Conservation (phyloP, 2,797 vertebrate species). For the Delichon dasypus region DNA sequence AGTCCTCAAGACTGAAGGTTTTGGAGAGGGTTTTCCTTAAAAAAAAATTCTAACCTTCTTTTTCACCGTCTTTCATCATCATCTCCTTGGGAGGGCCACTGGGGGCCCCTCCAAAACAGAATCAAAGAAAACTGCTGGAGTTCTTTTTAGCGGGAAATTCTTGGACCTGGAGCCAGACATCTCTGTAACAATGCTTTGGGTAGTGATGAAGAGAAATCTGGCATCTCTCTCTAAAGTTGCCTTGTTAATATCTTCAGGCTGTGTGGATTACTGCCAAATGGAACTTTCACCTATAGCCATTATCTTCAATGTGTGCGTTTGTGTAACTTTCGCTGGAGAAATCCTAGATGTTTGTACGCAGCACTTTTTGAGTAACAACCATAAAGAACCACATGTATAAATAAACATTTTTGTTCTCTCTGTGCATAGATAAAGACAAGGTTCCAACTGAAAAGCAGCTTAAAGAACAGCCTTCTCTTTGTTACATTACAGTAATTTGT, state of each 20-base stretch:
- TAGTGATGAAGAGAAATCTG: conserved; percentile 39
- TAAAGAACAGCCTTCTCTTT: conserved; percentile 41
- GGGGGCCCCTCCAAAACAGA: conserved; percentile 43
- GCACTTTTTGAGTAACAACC: conserved; percentile 26
- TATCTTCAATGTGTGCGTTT: conserved; percentile 15
- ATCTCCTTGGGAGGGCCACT: conserved; percentile 53
- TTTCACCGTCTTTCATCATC: conserved; percentile 50
- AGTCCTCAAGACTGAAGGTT: neutral
- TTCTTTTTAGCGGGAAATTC: conserved; percentile 63
- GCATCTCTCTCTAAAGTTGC: conserved; percentile 20
- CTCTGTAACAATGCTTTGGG: conserved; percentile 34
- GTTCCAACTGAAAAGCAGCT: conserved; percentile 6
- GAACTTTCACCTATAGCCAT: conserved; percentile 57
- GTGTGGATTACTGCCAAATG: conserved; percentile 61
- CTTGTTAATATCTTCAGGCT: conserved; percentile 66
- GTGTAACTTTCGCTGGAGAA: conserved; percentile 16
- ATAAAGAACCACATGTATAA: conserved; percentile 31
- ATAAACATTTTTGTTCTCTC: conserved; percentile 50
- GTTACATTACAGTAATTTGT: conserved; percentile 38
- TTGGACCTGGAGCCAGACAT: conserved; percentile 56
- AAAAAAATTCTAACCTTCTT: conserved; percentile 27
- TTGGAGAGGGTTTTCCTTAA: conserved; percentile 6
- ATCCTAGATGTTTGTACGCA: conserved; percentile 14
- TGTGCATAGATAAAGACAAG: conserved; percentile 29
- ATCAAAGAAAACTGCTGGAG: conserved; percentile 67